Evolutionary conservation across 2,888 invertebrate species (phyloP), one percentile per base, ranked within the genome.

Genomic region (Macrosiphum euphorbiae): DNA sequence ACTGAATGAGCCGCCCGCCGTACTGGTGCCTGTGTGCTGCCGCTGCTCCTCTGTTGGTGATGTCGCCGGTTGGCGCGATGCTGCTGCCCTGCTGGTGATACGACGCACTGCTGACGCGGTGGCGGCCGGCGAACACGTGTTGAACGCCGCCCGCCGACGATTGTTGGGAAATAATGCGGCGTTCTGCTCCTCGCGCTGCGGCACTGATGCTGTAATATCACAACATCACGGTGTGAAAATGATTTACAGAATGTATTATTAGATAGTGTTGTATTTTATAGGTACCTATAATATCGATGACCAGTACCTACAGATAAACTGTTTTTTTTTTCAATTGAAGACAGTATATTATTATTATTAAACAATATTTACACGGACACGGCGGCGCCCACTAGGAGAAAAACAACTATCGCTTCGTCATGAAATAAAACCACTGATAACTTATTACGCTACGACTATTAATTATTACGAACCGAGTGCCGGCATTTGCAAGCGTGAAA

Each of bases 101-200:
- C 85, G 85, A 35, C 55, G 91, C 89, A 58, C 89, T 88, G 58
- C 58, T 28, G 28, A 13, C 35, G 91, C 84, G 84, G 55, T 3
- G 84, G 35, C 44, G n/a, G 58, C n/a, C 86, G 91, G 41, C 44
- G 58, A 91, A 91, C 92, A 92, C 86, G 92, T 87, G 92, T 92
- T 92, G 92, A 86, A 61, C 92, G 50, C n/a, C 50, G 24, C 88
- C 88, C 35, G 35, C 87, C 87, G 87, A 20, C 87, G 44, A 8
- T 26, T 24, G n/a, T 50, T 20, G 16, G 87, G 16, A 52, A 52
- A 88, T 50, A 50, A 88, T 52, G n/a, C 87, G 87, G n/a, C 35
- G 52, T 50, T 47, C 47, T 50, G n/a, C 20, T 50, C 16, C 50
- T n/a, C 50, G n/a, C 52, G 50, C 16, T 28, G 47, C 86, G 47